A percentile compares a stretch with the other conserved stretches of the same genome.
phyloP scores from a whole-genome alignment of 2,113 vertebrate genomes.

The Prunella himalayana region DNA sequence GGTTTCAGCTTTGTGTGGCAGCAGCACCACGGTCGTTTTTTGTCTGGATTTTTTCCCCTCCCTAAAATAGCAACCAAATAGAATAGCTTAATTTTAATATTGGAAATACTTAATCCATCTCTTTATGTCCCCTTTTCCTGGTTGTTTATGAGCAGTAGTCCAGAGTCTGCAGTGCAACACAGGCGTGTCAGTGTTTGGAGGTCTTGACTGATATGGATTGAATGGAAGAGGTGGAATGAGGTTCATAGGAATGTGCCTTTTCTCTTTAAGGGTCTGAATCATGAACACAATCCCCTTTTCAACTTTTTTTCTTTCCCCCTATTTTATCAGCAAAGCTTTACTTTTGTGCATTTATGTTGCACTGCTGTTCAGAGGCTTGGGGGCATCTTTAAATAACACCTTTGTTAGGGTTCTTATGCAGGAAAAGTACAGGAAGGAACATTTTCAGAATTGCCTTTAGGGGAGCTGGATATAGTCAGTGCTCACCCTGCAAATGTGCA shows the following conservation, averaged over 20 bases:
- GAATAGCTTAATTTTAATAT: background rate
- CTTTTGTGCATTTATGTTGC: background rate
- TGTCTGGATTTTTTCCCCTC: background rate
- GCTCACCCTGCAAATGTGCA: conserved; percentile 54
- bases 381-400: conserved; percentile 53
- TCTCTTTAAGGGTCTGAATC: background rate
- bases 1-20: background rate
- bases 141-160: background rate
- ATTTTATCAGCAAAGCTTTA: background rate
- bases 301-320: fast-evolving
- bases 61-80: background rate
- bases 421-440: conserved; percentile 39
- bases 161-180: background rate
- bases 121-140: background rate
- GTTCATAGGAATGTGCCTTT: background rate
- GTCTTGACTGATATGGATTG: fast-evolving
- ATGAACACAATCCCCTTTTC: background rate
- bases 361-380: background rate
- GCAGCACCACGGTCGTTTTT: background rate
- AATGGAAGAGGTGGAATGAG: background rate
- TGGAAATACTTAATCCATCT: background rate
- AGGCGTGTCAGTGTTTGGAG: background rate
- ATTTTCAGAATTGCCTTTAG: conserved; percentile 25
- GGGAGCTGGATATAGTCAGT: conserved; percentile 45
- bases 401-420: conserved; percentile 6